Percentiles rank a stretch among this genome's conserved stretches.
Evolutionary conservation across 2,797 vertebrate genomes (phyloP).

Genomic region (Hozukius guyotensis): DNA sequence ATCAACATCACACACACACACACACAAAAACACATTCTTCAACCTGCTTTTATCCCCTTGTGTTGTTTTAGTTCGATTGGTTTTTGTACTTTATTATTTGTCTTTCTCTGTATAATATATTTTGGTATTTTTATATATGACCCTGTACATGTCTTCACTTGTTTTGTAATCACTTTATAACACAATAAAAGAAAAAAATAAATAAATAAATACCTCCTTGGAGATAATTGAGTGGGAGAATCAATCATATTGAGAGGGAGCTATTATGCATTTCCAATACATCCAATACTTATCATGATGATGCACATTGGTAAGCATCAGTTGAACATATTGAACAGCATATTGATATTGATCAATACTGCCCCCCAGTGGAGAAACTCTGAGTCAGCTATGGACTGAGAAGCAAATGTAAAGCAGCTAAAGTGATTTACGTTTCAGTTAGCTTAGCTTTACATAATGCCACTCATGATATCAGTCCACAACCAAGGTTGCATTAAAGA

Average conservation of each 20-base stretch:
- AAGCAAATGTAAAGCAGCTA: neutral
- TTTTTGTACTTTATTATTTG: too few relatives aligned
- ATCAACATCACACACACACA: too few relatives aligned
- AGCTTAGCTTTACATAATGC: neutral
- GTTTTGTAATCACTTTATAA: too few relatives aligned
- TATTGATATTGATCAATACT: neutral
- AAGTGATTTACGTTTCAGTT: neutral
- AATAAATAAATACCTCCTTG: too few relatives aligned
- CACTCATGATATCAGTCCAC: rapidly evolving
- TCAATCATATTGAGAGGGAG: neutral
- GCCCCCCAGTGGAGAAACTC: constrained; percentile 40
- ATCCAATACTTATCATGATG: neutral
- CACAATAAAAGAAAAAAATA: too few relatives aligned
- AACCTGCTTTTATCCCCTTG: too few relatives aligned
- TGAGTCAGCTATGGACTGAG: neutral
- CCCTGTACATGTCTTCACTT: too few relatives aligned
- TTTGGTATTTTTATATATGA: too few relatives aligned
- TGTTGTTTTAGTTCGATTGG: too few relatives aligned
- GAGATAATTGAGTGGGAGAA: neutral
- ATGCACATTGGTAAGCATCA: neutral
- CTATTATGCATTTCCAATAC: neutral
- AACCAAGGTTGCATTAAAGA: rapidly evolving
- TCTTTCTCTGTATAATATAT: too few relatives aligned
- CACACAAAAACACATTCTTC: too few relatives aligned
- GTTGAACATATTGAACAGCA: neutral